phyloP scores from a whole-genome alignment of 2,888 invertebrate species.

The Hyposoter didymator region DNA sequence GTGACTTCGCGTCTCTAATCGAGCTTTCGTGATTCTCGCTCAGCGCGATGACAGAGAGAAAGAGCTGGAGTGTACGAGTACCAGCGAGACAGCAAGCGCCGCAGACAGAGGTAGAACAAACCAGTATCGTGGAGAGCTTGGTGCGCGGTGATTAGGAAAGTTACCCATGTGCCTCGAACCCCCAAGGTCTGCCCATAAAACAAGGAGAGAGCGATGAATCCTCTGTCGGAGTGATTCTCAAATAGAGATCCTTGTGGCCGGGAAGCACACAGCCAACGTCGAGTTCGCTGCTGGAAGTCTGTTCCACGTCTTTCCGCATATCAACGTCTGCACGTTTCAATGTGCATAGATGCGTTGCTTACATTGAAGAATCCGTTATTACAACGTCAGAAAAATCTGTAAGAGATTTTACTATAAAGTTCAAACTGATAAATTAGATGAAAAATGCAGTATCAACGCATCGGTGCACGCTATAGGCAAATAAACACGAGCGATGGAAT shows the following conservation, averaged over 20 bases:
- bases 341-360: not conserved
- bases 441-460: not conserved
- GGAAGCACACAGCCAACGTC: slow-evolving; percentile 6
- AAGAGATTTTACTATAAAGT: not conserved
- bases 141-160: slow-evolving; percentile 78
- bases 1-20: slow-evolving; percentile 79
- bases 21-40: slow-evolving; percentile 77
- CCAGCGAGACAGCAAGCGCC: slow-evolving; percentile 8
- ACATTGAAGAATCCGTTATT: not conserved
- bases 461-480: not conserved
- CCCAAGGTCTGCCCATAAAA: slow-evolving; percentile 42
- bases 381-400: not conserved
- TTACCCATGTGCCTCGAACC: slow-evolving; percentile 74
- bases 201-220: slow-evolving; percentile 62
- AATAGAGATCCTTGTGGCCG: slow-evolving; percentile 32
- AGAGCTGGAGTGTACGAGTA: slow-evolving; percentile 12
- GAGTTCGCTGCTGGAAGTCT: slow-evolving; percentile 68
- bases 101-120: slow-evolving; percentile 67
- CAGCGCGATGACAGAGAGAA: slow-evolving; percentile 11
- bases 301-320: slow-evolving; percentile 35
- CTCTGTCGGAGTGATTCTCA: slow-evolving; percentile 42
- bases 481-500: not conserved
- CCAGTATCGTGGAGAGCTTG: slow-evolving; percentile 76
- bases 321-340: not conserved
- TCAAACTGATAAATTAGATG: not conserved